Conservation (phyloP, 2,888 invertebrate species). For the Sceliomorpha sp. region DNA sequence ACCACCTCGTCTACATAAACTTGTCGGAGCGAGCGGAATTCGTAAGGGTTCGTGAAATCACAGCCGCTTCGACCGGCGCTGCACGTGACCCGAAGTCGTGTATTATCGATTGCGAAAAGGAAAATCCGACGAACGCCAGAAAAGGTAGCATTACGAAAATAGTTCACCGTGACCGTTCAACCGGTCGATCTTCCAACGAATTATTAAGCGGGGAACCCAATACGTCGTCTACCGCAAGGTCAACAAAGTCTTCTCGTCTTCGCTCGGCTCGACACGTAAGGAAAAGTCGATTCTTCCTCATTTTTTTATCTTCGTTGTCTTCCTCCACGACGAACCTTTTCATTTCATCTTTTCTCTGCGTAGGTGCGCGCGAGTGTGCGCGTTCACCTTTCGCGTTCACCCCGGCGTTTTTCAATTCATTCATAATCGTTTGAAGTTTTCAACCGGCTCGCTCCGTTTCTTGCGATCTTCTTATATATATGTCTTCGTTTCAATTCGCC, state of each 20-base stretch:
- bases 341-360: slow-evolving; percentile 2
- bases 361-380: slow-evolving; percentile 10
- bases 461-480: not conserved
- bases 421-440: slow-evolving; percentile 14
- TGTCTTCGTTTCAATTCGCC: too few relatives aligned
- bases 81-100: not conserved
- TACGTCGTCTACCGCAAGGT: slow-evolving; percentile 32
- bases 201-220: slow-evolving; percentile 61
- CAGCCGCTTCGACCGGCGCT: too few relatives aligned
- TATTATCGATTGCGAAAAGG: slow-evolving; percentile 14
- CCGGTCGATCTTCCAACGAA: slow-evolving; percentile 65
- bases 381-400: slow-evolving; percentile 4
- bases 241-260: slow-evolving; percentile 18
- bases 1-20: too few relatives aligned
- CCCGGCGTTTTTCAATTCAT: slow-evolving; percentile 15
- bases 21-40: too few relatives aligned
- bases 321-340: slow-evolving; percentile 13
- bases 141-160: slow-evolving; percentile 63
- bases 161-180: slow-evolving; percentile 67
- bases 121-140: slow-evolving; percentile 51
- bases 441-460: slow-evolving; percentile 1
- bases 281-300: slow-evolving; percentile 4
- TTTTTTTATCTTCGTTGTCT: slow-evolving; percentile 20
- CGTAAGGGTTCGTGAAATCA: too few relatives aligned
- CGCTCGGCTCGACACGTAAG: slow-evolving; percentile 6